Conservation (phyloP, 2,113 vertebrate genomes). For the Nothocercus nigrocapillus region DNA sequence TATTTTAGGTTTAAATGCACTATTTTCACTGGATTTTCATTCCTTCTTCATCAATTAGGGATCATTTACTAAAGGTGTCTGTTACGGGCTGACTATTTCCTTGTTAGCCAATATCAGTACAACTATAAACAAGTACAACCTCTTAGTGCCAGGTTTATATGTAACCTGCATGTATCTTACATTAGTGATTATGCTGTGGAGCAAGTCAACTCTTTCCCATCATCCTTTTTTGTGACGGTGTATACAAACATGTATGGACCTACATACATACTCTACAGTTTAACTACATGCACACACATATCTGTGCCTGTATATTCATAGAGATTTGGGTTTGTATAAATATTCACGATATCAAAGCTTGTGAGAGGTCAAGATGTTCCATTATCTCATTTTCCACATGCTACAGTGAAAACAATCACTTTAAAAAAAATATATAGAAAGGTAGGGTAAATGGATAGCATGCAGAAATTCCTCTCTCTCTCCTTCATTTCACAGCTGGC, state of each 20-base stretch:
- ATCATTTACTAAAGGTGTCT: background rate
- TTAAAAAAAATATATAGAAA: background rate
- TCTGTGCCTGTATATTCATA: background rate
- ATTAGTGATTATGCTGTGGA: background rate
- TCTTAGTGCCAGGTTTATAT: background rate
- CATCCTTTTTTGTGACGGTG: background rate
- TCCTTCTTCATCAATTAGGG: conserved; percentile 7
- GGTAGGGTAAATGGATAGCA: background rate
- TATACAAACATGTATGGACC: background rate
- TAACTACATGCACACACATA: background rate
- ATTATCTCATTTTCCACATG: background rate
- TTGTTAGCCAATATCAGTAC: no score
- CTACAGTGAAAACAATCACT: background rate
- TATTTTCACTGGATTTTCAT: background rate
- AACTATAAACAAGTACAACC: background rate
- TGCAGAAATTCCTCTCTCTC: background rate
- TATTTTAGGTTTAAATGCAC: background rate
- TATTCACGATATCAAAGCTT: background rate
- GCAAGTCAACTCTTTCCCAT: background rate
- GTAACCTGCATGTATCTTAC: background rate
- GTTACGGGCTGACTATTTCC: background rate
- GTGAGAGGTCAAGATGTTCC: background rate
- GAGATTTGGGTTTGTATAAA: background rate
- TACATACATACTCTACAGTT: background rate
- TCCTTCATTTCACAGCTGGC: background rate